Percentiles rank a stretch among this genome's conserved stretches.
phyloP scores from a whole-genome alignment of 2,113 vertebrate genomes.

The Puffinus mauretanicus region DNA sequence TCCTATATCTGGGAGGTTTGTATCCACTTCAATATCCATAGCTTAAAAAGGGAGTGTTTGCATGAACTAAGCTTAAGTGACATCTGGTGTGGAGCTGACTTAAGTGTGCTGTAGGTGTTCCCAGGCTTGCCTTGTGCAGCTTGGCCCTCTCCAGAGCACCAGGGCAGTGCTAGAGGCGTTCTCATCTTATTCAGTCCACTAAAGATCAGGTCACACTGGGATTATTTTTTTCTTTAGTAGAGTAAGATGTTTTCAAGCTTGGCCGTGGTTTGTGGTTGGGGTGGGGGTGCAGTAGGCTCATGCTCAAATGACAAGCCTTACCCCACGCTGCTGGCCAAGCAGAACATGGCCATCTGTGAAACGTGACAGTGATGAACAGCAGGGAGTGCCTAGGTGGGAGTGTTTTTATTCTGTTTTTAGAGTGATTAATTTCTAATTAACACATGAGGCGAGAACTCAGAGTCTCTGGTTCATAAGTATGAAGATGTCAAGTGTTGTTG shows the following conservation, averaged over 20 bases:
- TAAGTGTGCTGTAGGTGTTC: too few relatives aligned
- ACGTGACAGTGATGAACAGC: slow-evolving; percentile 18
- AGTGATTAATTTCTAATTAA: not conserved
- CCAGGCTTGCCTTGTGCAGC: not conserved
- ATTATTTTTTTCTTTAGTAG: not conserved
- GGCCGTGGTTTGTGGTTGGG: not conserved
- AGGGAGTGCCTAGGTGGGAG: not conserved
- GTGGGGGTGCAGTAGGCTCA: not conserved
- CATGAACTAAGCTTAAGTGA: not conserved
- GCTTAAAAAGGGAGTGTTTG: not conserved
- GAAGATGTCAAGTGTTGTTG: not conserved
- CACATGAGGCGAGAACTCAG: not conserved
- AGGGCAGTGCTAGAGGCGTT: not conserved
- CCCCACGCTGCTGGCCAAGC: slow-evolving; percentile 66
- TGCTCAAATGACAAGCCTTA: slow-evolving; percentile 51
- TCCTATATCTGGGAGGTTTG: not conserved
- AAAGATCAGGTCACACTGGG: not conserved
- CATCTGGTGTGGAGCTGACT: not conserved
- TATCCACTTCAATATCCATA: not conserved
- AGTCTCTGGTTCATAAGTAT: not conserved
- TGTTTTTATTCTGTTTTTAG: not conserved
- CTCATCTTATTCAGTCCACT: not conserved
- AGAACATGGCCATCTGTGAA: slow-evolving; percentile 76
- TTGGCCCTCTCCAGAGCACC: not conserved
- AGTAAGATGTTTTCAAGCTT: not conserved